A percentile compares a stretch with the other conserved stretches of the same genome.
Conservation (phyloP, 2,888 invertebrate genomes). For the Entomobrya multifasciata region DNA sequence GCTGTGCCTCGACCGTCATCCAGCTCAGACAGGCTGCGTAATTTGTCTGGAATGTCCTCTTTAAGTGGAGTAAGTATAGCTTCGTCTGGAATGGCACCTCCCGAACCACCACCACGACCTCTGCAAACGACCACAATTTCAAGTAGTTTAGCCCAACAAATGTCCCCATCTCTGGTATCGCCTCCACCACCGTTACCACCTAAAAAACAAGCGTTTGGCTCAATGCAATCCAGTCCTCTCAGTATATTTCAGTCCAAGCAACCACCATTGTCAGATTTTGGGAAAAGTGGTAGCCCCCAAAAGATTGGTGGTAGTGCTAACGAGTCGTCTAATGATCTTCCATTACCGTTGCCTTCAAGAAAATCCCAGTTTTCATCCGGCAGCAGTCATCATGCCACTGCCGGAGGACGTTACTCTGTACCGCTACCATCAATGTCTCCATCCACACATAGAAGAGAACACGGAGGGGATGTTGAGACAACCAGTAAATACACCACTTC, state of each 20-base stretch:
- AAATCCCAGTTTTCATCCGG: slow-evolving; percentile 68
- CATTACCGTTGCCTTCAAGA: slow-evolving; percentile 85
- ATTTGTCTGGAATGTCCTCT: slow-evolving; percentile 60
- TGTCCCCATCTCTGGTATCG: slow-evolving; percentile 73
- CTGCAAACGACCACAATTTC: slow-evolving; percentile 75
- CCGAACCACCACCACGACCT: slow-evolving; percentile 87
- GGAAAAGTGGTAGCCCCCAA: slow-evolving; percentile 41
- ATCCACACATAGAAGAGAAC: slow-evolving; percentile 9
- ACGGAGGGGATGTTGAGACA: slow-evolving; percentile 2
- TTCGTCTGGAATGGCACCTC: slow-evolving; percentile 81
- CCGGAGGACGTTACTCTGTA: slow-evolving; percentile 72
- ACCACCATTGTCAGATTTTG: slow-evolving; percentile 33
- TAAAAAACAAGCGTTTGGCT: slow-evolving; percentile 81
- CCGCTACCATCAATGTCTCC: slow-evolving; percentile 68
- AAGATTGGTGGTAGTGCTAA: slow-evolving; percentile 56
- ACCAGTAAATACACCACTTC: not conserved
- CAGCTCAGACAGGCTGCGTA: slow-evolving; percentile 71
- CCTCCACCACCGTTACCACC: slow-evolving; percentile 89
- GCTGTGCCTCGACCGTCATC: slow-evolving; percentile 79
- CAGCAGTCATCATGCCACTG: slow-evolving; percentile 47
- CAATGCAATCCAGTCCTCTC: slow-evolving; percentile 72
- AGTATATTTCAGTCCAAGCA: slow-evolving; percentile 46
- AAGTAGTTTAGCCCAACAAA: slow-evolving; percentile 52
- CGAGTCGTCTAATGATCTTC: slow-evolving; percentile 82
- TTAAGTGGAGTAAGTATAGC: slow-evolving; percentile 42